Conservation (phyloP, 2,797 vertebrate genomes). For the Chiloscyllium punctatum region DNA sequence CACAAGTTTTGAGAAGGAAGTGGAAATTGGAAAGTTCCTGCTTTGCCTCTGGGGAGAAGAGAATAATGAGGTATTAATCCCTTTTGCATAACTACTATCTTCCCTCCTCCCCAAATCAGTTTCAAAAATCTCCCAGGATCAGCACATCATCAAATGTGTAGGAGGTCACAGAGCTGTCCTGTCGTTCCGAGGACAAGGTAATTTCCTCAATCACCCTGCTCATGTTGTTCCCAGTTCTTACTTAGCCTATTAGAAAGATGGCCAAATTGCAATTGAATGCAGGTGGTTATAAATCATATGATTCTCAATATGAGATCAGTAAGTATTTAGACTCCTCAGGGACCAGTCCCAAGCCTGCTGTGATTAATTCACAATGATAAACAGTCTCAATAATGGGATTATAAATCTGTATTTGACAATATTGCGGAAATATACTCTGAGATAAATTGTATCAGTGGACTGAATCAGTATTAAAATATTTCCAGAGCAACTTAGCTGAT, state of each 20-base stretch:
- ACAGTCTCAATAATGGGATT: background rate
- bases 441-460: background rate
- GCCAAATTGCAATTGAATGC: background rate
- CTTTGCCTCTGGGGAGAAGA: too few relatives aligned
- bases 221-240: background rate
- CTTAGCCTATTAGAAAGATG: background rate
- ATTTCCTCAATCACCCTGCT: background rate
- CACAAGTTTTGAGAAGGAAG: too few relatives aligned
- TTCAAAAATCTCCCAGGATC: too few relatives aligned
- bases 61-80: too few relatives aligned
- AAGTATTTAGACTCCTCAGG: background rate
- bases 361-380: background rate
- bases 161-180: background rate
- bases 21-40: too few relatives aligned
- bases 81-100: too few relatives aligned
- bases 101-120: too few relatives aligned
- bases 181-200: background rate
- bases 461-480: background rate
- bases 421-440: background rate
- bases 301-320: background rate
- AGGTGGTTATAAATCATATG: background rate
- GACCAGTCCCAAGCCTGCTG: background rate
- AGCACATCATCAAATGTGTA: too few relatives aligned
- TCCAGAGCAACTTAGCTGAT: background rate
- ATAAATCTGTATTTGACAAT: background rate